Base-by-base conservation (phyloP, 2,888 invertebrate species). In the Lasioglossum oenotherae region DNA sequence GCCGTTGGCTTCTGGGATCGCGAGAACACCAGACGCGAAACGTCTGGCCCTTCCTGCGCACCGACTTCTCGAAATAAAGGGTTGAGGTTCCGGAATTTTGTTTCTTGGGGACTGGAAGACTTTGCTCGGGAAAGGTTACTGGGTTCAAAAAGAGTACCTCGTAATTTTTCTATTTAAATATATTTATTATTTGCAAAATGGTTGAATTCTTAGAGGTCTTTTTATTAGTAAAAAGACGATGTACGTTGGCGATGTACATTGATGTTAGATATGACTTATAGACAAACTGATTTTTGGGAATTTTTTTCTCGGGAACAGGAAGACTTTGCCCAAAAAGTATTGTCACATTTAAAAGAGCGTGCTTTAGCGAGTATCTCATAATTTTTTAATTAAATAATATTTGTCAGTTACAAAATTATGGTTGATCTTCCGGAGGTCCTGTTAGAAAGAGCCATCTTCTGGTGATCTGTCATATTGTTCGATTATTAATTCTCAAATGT, bases 1-100 rank as follows among this genome's bases (percentile, higher is more conserved):
- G 87, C 81, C 91, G 82, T 90, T 88, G 89, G 86, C 87, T 81
- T 75, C 73, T 64, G 23, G 14, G 38, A 71, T 71, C 71, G 53
- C 53, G 78, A 46, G 78, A 27, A 78, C 38, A 78, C n/a, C 78
- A 41, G 69, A 67, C 69, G 53, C 27, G n/a, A 49, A 73, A 16
- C 31, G 73, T 35, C 71, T 38, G 44, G n/a, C 31, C 57, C 27
- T 72, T 35, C 35, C 41, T 41, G 57, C 44, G 77, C 53, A 53
- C 23, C n/a, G 14, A 23, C 49, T 12, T 53, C 23, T 41, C 67
- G 41, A 75, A 31, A 67, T 69, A 69, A 69, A 69, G 53, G 53
- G 53, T 53, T 53, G 3, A 10, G 53, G 1, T 10, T 23, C 0
- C 3, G 23, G 23, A 53, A 23, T 10, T 53, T 53, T 23, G 12